Evolutionary conservation across 2,113 vertebrate species (phyloP).

Genomic region (Miniopterus natalensis): DNA sequence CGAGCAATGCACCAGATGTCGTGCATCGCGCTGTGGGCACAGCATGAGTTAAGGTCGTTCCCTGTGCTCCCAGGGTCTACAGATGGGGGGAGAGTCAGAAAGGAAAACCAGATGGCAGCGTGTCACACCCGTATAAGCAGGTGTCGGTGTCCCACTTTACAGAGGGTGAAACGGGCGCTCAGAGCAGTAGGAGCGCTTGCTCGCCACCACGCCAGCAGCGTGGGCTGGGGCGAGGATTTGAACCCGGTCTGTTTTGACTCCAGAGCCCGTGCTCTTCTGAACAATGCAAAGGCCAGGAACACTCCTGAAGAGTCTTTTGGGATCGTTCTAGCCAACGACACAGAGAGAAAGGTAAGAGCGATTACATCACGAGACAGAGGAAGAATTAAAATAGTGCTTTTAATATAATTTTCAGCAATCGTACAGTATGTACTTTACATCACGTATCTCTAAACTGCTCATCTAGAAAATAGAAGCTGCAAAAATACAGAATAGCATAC

Average conservation of each 20-base stretch:
- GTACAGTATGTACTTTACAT: constrained; percentile 88
- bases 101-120: background rate
- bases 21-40: rapidly evolving
- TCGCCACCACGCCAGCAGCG: background rate
- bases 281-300: background rate
- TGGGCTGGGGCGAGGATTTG: background rate
- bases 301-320: background rate
- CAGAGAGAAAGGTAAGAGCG: constrained; percentile 61
- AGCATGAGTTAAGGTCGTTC: background rate
- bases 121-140: background rate
- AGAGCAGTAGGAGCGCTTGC: background rate
- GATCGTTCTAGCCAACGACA: background rate
- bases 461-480: constrained; percentile 90
- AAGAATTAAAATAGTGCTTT: constrained; percentile 92
- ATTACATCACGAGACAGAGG: constrained; percentile 80
- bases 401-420: constrained; percentile 90
- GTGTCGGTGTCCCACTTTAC: background rate
- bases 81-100: background rate
- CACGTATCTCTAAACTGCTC: constrained; percentile 89
- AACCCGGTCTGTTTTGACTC: background rate
- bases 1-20: background rate
- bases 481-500: constrained; percentile 90
- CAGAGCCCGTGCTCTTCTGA: background rate
- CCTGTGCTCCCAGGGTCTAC: background rate
- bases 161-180: background rate